Evolutionary conservation across 2,888 invertebrate genomes (phyloP).

Genomic region (Priocnemis perturbator): DNA sequence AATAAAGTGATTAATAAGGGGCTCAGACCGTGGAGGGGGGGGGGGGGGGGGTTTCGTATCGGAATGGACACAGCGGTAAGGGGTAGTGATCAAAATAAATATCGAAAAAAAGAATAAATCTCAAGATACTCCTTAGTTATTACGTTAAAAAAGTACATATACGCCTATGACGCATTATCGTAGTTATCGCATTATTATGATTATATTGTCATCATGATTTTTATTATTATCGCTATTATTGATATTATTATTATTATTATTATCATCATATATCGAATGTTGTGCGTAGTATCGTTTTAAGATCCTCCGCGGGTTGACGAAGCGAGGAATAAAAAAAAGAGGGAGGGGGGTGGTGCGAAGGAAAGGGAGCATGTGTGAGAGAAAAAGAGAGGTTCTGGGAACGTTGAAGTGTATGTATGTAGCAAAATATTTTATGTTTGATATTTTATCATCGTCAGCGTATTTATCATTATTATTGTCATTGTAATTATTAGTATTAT

Average conservation of each 20-base stretch:
- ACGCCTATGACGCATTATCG: constrained; percentile 47
- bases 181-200: constrained; percentile 63
- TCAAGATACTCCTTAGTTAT: constrained; percentile 21
- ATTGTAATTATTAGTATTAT: not conserved
- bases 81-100: constrained; percentile 10
- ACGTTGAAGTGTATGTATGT: constrained; percentile 66
- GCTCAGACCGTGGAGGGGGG: constrained; percentile 1
- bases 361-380: constrained; percentile 46
- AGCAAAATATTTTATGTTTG: constrained; percentile 67
- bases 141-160: constrained; percentile 28
- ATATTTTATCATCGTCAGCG: constrained; percentile 57
- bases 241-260: constrained; percentile 51
- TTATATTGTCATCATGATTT: constrained; percentile 58
- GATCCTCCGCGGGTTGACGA: not conserved
- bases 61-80: constrained; percentile 4
- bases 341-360: constrained; percentile 45
- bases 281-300: constrained; percentile 1
- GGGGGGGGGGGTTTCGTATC: no score
- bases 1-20: not conserved
- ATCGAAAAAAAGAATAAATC: constrained; percentile 1
- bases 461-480: constrained; percentile 8
- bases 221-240: constrained; percentile 57
- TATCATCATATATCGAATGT: constrained; percentile 27
- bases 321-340: constrained; percentile 14
- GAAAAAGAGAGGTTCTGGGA: constrained; percentile 40